phyloP scores from a whole-genome alignment of 2,888 invertebrate genomes.

The Protodeltote pygarga region DNA sequence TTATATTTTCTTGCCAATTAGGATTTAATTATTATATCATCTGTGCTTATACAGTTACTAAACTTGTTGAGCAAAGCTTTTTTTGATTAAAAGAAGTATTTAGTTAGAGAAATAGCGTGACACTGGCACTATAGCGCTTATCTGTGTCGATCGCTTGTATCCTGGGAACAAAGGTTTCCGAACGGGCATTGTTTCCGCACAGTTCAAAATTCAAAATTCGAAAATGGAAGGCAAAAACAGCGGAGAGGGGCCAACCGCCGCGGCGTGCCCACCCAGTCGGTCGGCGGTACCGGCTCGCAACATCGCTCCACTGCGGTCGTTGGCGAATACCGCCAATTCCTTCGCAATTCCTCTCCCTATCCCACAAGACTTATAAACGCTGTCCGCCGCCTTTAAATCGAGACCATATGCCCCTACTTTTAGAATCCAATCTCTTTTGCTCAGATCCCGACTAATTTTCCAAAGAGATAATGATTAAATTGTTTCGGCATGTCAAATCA shows the following conservation, averaged over 20 bases:
- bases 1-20: slow-evolving; percentile 72
- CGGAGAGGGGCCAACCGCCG: slow-evolving; percentile 69
- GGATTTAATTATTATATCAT: slow-evolving; percentile 75
- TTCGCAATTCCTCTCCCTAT: slow-evolving; percentile 67
- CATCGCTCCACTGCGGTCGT: slow-evolving; percentile 76
- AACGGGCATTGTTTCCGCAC: slow-evolving; percentile 62
- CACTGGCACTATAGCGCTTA: slow-evolving; percentile 51
- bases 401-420: slow-evolving; percentile 50
- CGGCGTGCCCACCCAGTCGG: slow-evolving; percentile 82
- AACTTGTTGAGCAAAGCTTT: neutral
- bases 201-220: slow-evolving; percentile 69
- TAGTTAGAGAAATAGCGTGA: slow-evolving; percentile 51
- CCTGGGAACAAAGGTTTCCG: slow-evolving; percentile 49
- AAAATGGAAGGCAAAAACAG: slow-evolving; percentile 76
- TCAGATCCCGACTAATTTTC: slow-evolving; percentile 67
- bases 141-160: slow-evolving; percentile 57
- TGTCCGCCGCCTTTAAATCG: slow-evolving; percentile 43
- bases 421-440: slow-evolving; percentile 52
- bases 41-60: slow-evolving; percentile 43
- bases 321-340: slow-evolving; percentile 86
- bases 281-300: slow-evolving; percentile 66
- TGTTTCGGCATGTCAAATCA: slow-evolving; percentile 87
- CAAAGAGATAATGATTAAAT: slow-evolving; percentile 84
- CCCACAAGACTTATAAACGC: slow-evolving; percentile 68
- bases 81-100: neutral